These are phyloP conservation scores for Reinhardtius hippoglossoides DNA, from an alignment of 2,113 vertebrate genomes.

Conservation along the genomic window DNA sequence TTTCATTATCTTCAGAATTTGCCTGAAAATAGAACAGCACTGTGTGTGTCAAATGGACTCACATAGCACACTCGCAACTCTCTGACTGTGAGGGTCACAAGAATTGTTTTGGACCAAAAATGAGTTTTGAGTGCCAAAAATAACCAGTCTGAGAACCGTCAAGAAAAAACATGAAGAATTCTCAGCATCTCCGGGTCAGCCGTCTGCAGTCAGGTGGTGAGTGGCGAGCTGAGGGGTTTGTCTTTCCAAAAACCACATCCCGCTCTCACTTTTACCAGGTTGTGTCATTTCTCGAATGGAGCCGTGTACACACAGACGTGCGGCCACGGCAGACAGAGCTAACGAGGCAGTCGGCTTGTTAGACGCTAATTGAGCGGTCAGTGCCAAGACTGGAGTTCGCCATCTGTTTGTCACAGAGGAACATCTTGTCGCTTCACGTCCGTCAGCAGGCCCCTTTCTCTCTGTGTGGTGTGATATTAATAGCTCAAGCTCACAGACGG, in stretches of 20 bases:
- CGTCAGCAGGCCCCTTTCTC: constrained; percentile 59
- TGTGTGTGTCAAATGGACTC: background rate
- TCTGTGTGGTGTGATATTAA: constrained; percentile 81
- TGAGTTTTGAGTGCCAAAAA: background rate
- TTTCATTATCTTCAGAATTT: background rate
- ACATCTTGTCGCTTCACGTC: constrained; percentile 82
- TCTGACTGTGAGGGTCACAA: constrained; percentile 11
- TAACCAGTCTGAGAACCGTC: background rate
- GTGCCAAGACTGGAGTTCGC: constrained; percentile 82
- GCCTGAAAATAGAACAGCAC: background rate
- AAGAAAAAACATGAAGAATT: background rate
- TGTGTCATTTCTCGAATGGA: constrained; percentile 34
- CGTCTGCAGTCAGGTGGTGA: constrained; percentile 14
- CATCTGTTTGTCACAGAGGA: constrained; percentile 85
- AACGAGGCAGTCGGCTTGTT: constrained; percentile 81
- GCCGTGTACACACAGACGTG: constrained; percentile 35
- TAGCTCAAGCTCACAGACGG: constrained; percentile 76
- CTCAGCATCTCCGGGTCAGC: constrained; percentile 7
- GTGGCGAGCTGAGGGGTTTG: background rate
- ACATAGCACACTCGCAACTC: background rate
- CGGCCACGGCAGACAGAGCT: constrained; percentile 59
- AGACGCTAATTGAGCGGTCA: constrained; percentile 84
- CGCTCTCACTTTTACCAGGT: constrained; percentile 49
- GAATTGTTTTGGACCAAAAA: constrained; percentile 7
- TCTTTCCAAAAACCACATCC: constrained; percentile 17